These are phyloP conservation scores for Prolemur simus DNA, from an alignment of 2,113 vertebrate species.

Conservation along the genomic window DNA sequence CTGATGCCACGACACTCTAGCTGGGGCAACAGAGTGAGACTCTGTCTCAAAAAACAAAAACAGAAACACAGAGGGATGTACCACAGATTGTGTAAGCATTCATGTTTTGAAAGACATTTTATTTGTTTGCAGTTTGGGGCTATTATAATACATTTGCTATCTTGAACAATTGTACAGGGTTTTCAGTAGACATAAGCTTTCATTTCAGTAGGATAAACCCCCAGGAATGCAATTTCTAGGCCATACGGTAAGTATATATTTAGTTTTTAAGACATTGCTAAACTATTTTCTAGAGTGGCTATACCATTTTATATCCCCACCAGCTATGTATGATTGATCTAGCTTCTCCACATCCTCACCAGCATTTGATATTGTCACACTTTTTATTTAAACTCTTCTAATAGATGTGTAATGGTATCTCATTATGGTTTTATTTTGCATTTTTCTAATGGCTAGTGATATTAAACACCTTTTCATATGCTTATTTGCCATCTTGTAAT, in stretches of 20 bases:
- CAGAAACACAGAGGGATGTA: neutral
- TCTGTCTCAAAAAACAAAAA: no score
- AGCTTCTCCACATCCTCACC: neutral
- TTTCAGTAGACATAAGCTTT: neutral
- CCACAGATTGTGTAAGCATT: neutral
- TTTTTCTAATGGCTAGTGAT: neutral
- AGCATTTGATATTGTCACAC: neutral
- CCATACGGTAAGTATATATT: no score
- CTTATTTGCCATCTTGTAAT: neutral
- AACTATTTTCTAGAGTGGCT: neutral
- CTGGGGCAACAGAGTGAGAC: no score
- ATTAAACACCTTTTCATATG: neutral
- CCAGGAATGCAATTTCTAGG: no score
- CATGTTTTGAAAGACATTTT: neutral
- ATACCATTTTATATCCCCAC: neutral
- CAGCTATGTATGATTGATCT: neutral
- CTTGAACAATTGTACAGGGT: neutral
- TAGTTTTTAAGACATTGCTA: neutral
- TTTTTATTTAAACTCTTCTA: neutral
- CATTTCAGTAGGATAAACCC: neutral
- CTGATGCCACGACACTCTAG: no score
- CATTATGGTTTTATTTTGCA: neutral
- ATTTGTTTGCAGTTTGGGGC: neutral
- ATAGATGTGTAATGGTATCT: neutral
- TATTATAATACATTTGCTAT: neutral